A percentile compares a stretch with the other conserved stretches of the same genome.
phyloP scores from a whole-genome alignment of 92 coral and sea anemone species.

The Palythoa heliodiscus region DNA sequence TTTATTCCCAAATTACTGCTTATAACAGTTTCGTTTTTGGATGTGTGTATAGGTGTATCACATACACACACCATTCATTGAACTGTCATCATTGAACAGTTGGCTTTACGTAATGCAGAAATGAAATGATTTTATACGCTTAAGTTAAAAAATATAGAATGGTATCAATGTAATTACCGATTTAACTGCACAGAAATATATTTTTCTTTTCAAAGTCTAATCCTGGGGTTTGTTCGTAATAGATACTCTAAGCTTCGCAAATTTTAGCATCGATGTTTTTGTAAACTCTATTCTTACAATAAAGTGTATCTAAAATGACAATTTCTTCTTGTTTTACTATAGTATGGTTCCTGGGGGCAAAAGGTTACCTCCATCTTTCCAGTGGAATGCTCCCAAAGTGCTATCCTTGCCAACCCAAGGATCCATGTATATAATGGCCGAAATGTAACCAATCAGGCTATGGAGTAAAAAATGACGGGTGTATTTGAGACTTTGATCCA shows the following conservation, averaged over 20 bases:
- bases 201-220: too few species aligned
- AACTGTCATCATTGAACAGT: too few species aligned
- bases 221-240: too few species aligned
- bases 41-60: neutral
- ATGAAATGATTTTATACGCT: too few species aligned
- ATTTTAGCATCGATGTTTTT: too few species aligned
- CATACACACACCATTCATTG: neutral
- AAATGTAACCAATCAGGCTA: constrained; percentile 37
- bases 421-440: constrained; percentile 52
- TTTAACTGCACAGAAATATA: too few species aligned
- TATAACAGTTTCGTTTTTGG: constrained; percentile 19
- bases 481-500: neutral
- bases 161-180: too few species aligned
- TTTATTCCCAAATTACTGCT: constrained; percentile 26
- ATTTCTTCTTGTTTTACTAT: neutral
- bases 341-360: constrained; percentile 48
- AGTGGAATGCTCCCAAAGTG: constrained; percentile 53
- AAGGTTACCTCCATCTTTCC: constrained; percentile 34
- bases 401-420: constrained; percentile 58
- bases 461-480: constrained; percentile 20
- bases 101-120: too few species aligned
- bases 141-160: too few species aligned
- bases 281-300: too few species aligned
- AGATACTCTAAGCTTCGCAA: too few species aligned
- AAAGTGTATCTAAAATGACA: neutral